Evolutionary conservation across 2,113 vertebrate genomes (phyloP).

Genomic region (Furnarius figulus): DNA sequence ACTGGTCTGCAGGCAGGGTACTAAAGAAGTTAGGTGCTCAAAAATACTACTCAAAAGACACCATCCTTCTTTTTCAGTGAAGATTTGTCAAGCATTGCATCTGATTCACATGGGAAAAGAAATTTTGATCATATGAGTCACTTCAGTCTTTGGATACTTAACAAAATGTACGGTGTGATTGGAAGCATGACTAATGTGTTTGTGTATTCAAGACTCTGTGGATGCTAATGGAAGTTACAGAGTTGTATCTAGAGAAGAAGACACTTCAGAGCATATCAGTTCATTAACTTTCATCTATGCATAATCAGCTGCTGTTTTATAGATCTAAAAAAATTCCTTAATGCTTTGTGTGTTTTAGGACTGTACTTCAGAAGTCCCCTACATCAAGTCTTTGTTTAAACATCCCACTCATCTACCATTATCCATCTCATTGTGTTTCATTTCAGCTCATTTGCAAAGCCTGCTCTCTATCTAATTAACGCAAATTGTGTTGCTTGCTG

Average conservation of each 20-base stretch:
- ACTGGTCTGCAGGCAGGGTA: background rate
- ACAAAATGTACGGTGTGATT: background rate
- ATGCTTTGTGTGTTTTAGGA: background rate
- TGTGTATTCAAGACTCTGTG: constrained; percentile 46
- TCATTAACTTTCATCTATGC: constrained; percentile 24
- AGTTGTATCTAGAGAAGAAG: background rate
- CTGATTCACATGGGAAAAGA: constrained; percentile 49
- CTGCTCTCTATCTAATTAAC: background rate
- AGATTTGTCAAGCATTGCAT: background rate
- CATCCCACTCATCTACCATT: constrained; percentile 4
- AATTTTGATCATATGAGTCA: constrained; percentile 26
- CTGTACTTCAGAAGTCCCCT: background rate
- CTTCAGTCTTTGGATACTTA: background rate
- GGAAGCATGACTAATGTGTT: constrained; percentile 42
- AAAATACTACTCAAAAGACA: background rate
- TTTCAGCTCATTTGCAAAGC: constrained; percentile 25
- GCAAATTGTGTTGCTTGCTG: background rate
- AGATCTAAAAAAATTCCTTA: constrained; percentile 7
- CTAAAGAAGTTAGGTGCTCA: background rate
- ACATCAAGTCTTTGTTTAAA: constrained; percentile 28
- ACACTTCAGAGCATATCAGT: background rate
- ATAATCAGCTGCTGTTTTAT: constrained; percentile 3
- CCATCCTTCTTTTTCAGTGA: background rate
- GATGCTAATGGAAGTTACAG: constrained; percentile 30
- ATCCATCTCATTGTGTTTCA: constrained; percentile 1